Base-by-base conservation (phyloP, 2,888 invertebrate species). In the Girardia tigrina region DNA sequence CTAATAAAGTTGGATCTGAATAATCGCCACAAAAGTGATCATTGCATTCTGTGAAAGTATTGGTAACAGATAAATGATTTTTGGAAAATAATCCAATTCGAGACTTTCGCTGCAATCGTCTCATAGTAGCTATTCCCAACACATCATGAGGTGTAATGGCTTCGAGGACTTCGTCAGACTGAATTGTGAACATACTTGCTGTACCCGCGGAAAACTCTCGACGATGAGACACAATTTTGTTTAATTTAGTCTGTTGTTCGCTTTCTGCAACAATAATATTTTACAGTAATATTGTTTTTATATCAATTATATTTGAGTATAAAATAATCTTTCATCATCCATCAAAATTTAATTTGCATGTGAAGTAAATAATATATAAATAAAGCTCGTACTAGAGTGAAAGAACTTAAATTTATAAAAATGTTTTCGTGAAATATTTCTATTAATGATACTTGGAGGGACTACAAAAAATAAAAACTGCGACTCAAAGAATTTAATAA, bases 91-190 rank as follows among this genome's bases (percentile, higher is more conserved):
- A 16, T 12, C 56, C 56, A 56, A 20, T 56, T 56, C 56, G 56
- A 56, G n/a, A 56, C 23, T 56, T 56, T 56, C 8, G n/a, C 23
- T 56, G 56, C 23, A 56, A 56, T 56, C 23, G n/a, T 56, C 56
- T 56, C 56, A 56, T 56, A 4, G 56, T 56, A n/a, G 56, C 56
- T 56, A 56, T 56, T 56, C 56, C 56, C 4, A 56, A 23, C 2
- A 56, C 56, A 56, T 56, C 56, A 23, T 56, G 56, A 16, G 56
- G 56, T 56, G 56, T 56, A 56, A 56, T 20, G n/a, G 56, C 56
- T n/a, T 56, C 56, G 4, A 23, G n/a, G n/a, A 23, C 23, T n/a
- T 56, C 56, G 4, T 56, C 56, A 20, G 56, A 12, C n/a, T 56
- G 4, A 56, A 56, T 56, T 20, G n/a, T 56, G n/a, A 56, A 56